Evolutionary conservation across 2,888 invertebrate genomes (phyloP), one percentile per base, ranked within the genome.

Genomic region (Oegoconia quadripuncta): DNA sequence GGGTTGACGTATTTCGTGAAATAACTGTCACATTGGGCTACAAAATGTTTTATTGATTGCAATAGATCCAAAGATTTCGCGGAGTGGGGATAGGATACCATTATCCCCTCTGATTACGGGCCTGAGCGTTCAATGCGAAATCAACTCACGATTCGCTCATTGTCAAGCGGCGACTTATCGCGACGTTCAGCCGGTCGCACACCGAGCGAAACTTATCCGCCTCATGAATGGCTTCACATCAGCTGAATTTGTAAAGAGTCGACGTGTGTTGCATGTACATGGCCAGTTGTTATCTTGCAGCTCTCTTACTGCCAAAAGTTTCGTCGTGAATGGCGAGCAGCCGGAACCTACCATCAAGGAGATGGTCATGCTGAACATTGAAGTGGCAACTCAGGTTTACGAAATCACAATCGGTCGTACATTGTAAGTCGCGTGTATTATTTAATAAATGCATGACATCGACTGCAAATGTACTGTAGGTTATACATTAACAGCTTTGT

Each of bases 161-260:
- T 74, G 74, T 75, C 55, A 63, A 60, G 59, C 61, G 59, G 55
- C 61, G 67, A 74, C 74, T 79, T 83, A 81, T 80, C 80, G 74
- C 67, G 57, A 59, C 67, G 70, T 73, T 74, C 75, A 71, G 69
- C 55, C 68, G 70, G 69, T 59, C 71, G 72, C 71, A 66, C 72
- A 69, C 70, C 51, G 67, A 57, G 63, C 64, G 66, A 74, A 84
- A 83, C 78, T 86, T 83, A 76, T 74, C 76, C 78, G 65, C 62
- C 52, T 53, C 63, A 58, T 79, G 82, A 82, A 81, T 79, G 74
- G 74, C 64, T 74, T 70, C 79, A 72, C 74, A 76, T 78, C 80
- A 77, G 64, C 65, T 64, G 82, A 84, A 80, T 83, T 83, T 81
- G 84, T 81, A 80, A 84, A 82, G 83, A 80, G 81, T 74, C 59